phyloP scores from a whole-genome alignment of 2,113 vertebrate species.

The Caranx melampygus region DNA sequence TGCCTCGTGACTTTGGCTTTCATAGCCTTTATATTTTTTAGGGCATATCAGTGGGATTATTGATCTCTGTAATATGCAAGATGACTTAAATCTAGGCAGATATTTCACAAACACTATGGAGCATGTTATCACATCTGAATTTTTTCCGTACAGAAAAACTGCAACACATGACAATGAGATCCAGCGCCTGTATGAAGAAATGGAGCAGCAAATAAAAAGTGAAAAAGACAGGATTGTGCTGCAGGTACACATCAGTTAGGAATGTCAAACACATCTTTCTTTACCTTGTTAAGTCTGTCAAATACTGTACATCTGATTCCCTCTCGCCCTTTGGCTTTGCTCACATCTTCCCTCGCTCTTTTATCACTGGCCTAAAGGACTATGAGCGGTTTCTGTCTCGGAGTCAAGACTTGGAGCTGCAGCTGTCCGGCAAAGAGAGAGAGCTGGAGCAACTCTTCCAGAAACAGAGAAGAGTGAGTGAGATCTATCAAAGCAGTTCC shows the following conservation, averaged over 20 bases:
- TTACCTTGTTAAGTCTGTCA: not conserved
- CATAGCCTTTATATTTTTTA: not conserved
- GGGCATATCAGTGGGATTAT: not conserved
- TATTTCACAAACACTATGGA: not conserved
- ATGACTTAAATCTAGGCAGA: not conserved
- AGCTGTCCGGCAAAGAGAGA: conserved; percentile 88
- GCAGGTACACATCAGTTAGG: conserved; percentile 78
- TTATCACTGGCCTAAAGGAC: conserved; percentile 81
- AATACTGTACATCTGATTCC: not conserved
- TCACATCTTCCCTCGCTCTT: not conserved
- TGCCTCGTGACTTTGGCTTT: not conserved
- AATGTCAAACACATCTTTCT: not conserved
- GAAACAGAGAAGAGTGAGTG: conserved; percentile 88
- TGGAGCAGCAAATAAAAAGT: conserved; percentile 94
- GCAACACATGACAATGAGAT: conserved; percentile 91
- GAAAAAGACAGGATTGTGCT: conserved; percentile 91
- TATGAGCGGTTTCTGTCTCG: conserved; percentile 86
- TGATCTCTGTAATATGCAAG: not conserved
- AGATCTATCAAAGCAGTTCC: not conserved
- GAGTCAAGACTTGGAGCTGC: conserved; percentile 87
- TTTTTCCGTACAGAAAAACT: conserved; percentile 84
- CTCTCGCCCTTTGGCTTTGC: not conserved
- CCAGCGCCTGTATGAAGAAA: conserved; percentile 92
- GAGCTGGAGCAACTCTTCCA: conserved; percentile 89
- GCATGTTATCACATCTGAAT: not conserved